Evolutionary conservation across 1,140 invertebrate species (phyloP).

Genomic region (Acromyrmex heyeri): DNA sequence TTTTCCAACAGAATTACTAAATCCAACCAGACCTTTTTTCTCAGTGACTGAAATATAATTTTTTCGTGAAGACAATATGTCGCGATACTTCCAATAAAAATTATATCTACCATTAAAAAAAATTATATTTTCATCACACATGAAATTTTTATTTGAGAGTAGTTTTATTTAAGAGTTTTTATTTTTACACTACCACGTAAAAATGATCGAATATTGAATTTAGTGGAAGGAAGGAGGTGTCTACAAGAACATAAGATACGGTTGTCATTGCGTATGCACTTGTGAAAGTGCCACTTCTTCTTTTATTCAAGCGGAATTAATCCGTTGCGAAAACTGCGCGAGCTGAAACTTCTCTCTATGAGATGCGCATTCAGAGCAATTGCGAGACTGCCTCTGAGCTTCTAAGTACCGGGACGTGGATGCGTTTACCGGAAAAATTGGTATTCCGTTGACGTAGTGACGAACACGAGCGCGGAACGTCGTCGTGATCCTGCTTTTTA

Average conservation of each 20-base stretch:
- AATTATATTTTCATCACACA: not conserved
- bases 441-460: conserved; percentile 67
- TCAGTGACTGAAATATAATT: not conserved
- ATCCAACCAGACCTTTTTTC: too few relatives aligned
- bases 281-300: conserved; percentile 48
- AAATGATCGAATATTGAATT: not conserved
- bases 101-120: too few relatives aligned
- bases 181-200: not conserved
- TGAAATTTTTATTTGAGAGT: not conserved
- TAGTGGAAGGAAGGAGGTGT: not conserved
- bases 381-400: conserved; percentile 47
- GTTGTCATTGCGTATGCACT: conserved; percentile 24
- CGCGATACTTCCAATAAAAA: not conserved
- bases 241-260: not conserved
- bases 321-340: conserved; percentile 20
- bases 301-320: conserved; percentile 52
- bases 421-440: conserved; percentile 68
- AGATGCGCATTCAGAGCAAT: conserved; percentile 36
- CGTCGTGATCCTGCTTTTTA: conserved; percentile 65
- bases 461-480: conserved; percentile 55
- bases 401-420: conserved; percentile 50
- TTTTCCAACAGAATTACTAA: too few relatives aligned
- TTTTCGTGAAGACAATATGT: not conserved
- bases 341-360: conserved; percentile 26
- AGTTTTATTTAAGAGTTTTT: not conserved